A percentile compares a stretch with the other conserved stretches of the same genome.
phyloP scores from a whole-genome alignment of 1,140 invertebrate genomes.

The Eumeta japonica region DNA sequence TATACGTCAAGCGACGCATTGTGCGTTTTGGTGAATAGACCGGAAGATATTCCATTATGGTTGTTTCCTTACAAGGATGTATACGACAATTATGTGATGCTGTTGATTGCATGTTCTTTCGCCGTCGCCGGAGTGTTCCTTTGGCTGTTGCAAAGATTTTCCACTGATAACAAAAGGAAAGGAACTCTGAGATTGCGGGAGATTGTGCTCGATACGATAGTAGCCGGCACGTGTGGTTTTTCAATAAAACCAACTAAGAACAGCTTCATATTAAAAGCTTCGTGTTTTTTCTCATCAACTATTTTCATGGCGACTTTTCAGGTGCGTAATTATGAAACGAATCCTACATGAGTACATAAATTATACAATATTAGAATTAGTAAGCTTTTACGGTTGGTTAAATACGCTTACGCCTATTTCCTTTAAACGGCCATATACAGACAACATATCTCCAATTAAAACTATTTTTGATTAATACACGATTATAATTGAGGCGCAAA shows the following conservation, averaged over 20 bases:
- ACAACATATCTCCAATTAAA: no score
- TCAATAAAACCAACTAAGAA: slow-evolving; percentile 4
- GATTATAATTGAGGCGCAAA: no score
- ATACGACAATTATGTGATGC: neutral
- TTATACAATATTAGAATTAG: no score
- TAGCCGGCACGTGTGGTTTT: slow-evolving; percentile 10
- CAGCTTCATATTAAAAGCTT: slow-evolving; percentile 4
- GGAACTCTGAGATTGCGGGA: no score
- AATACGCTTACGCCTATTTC: no score
- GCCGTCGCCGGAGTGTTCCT: neutral
- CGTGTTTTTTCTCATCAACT: slow-evolving; percentile 9
- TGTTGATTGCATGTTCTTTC: slow-evolving; percentile 4
- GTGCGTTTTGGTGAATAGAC: slow-evolving; percentile 6
- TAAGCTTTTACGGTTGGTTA: no score
- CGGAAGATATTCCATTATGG: slow-evolving; percentile 12
- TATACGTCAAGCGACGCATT: slow-evolving; percentile 9
- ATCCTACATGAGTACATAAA: no score
- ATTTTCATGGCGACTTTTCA: slow-evolving; percentile 13
- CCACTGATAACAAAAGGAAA: neutral
- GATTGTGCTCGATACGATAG: slow-evolving; percentile 1
- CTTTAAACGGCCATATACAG: no score
- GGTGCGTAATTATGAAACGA: slow-evolving; percentile 7
- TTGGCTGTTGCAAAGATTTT: neutral
- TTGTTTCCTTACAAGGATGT: slow-evolving; percentile 8
- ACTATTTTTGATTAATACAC: no score